A percentile compares a stretch with the other conserved stretches of the same genome.
Evolutionary conservation across 2,797 vertebrate species (phyloP).

Genomic region (Enteromius paludinosus): DNA sequence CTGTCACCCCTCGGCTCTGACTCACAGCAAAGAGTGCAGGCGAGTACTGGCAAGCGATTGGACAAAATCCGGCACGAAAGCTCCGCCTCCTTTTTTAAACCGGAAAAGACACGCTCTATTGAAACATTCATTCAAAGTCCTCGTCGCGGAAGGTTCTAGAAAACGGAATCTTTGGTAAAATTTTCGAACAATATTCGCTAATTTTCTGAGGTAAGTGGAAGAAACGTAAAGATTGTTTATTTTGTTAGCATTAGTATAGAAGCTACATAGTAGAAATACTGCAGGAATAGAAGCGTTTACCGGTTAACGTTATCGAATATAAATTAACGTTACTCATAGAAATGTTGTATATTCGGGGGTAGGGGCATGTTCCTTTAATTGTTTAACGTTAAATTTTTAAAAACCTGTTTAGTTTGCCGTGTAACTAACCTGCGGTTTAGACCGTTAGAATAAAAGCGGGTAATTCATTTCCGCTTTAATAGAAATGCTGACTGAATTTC

Average conservation of each 20-base stretch:
- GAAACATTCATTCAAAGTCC: constrained; percentile 42
- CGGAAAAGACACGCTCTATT: constrained; percentile 78
- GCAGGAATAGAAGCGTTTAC: neutral
- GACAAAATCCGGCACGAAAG: neutral
- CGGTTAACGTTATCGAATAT: neutral
- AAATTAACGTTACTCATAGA: neutral
- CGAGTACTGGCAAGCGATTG: constrained; percentile 67
- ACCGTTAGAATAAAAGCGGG: neutral
- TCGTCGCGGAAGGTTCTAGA: neutral
- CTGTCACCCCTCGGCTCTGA: neutral
- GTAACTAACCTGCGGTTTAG: neutral
- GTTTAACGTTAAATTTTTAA: neutral
- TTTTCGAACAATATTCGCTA: neutral
- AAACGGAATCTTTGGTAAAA: neutral
- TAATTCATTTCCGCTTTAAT: constrained; percentile 13
- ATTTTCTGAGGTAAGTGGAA: constrained; percentile 31
- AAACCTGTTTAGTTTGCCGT: neutral
- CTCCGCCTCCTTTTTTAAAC: constrained; percentile 27
- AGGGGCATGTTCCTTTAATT: too few relatives aligned
- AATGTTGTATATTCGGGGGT: neutral
- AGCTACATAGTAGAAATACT: neutral
- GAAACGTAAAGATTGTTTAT: neutral
- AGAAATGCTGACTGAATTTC: neutral
- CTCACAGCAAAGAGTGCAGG: neutral
- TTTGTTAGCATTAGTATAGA: neutral